Conservation (phyloP, 2,888 invertebrate genomes). For the Notodonta dromedarius region DNA sequence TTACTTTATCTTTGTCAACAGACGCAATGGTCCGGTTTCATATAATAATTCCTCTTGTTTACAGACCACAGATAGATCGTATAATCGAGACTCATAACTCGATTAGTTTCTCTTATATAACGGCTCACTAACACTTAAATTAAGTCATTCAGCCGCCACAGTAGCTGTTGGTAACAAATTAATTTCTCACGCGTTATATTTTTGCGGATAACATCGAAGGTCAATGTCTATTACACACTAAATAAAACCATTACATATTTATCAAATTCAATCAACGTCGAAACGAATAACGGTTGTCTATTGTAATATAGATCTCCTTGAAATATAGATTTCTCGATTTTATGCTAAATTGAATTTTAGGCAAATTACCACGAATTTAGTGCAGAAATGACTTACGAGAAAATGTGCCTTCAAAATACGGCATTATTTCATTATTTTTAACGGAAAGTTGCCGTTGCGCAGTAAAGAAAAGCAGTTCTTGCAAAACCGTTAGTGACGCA, state of each 20-base stretch:
- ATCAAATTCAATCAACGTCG: constrained; percentile 38
- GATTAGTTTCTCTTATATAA: constrained; percentile 8
- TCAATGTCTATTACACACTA: constrained; percentile 51
- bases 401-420: constrained; percentile 15
- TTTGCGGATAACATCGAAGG: constrained; percentile 49
- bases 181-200: constrained; percentile 51
- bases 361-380: constrained; percentile 4
- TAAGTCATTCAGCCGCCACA: constrained; percentile 13
- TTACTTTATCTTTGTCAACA: too few relatives aligned
- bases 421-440: constrained; percentile 40
- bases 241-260: constrained; percentile 32
- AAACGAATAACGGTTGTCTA: constrained; percentile 25
- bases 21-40: too few relatives aligned
- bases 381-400: not conserved
- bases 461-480: constrained; percentile 50
- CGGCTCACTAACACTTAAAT: constrained; percentile 5
- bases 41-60: not conserved
- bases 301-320: constrained; percentile 38
- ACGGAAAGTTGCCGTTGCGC: constrained; percentile 45
- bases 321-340: constrained; percentile 10
- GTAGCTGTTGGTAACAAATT: constrained; percentile 28
- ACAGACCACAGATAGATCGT: not conserved
- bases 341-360: not conserved
- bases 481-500: constrained; percentile 59
- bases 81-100: constrained; percentile 7